Base-by-base conservation (phyloP, 2,797 vertebrate genomes). In the Micrastur ruficollis region DNA sequence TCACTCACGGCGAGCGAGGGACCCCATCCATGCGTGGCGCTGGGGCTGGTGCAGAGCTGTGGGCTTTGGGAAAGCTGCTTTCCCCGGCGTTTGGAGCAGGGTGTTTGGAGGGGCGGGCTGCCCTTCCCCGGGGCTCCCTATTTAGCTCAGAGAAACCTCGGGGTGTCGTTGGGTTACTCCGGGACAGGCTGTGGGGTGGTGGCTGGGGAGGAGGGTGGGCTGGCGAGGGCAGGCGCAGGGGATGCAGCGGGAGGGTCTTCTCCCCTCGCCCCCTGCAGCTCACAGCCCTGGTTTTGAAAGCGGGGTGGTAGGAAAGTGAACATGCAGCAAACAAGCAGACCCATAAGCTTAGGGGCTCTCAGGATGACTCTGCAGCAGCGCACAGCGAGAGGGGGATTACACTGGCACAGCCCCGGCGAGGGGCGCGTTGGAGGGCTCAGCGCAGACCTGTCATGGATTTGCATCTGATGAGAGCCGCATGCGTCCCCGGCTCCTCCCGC, bases 391-490 rank as follows among this genome's bases (percentile, higher is more conserved):
- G 40, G 21, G 53, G 27, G 17, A 34, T 80, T 62, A 81, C 31
- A 8, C 8, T 16, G 20, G 76, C 44, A 9, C 34, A n/a, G 53
- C 55, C 14, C 11, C 0, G 0, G 38, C 1, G 2, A 10, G 29
- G 70, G 38, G 55, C 4, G 2, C 2, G 0, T 31, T 1, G 0
- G 40, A 36, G 44, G 44, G 72, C 62, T 76, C 78, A 38, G 55
- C 14, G 2, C n/a, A 70, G n/a, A 18, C 53, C 21, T 20, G 4
- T 21, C 32, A 5, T 7, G n/a, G 58, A 31, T 86, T 55, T 65
- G n/a, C 70, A 50, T 31, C 38, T 0, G 0, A 8, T 22, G 67
- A 85, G 71, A 87, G 38, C 74, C 1, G 1, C 1, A 1, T 23
- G 53, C n/a, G 29, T 53, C 58, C 58, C 2, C 0, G 55, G 55